Conservation (phyloP, 2,113 vertebrate species). For the Campylomormyrus tamandua region DNA sequence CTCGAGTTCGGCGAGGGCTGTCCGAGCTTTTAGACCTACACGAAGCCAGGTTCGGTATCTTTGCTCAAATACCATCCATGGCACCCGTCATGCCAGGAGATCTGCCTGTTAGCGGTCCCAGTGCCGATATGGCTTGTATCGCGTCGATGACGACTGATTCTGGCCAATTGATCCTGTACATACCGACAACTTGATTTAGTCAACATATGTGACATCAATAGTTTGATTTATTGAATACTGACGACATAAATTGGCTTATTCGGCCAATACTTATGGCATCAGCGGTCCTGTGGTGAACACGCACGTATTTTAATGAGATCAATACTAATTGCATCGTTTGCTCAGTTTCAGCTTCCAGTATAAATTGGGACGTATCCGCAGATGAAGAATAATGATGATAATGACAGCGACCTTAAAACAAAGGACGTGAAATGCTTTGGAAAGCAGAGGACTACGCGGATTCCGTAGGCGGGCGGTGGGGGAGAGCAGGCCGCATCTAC, state of each 20-base stretch:
- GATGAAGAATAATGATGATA: neutral
- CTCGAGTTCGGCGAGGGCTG: neutral
- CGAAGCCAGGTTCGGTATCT: neutral
- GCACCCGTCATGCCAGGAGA: neutral
- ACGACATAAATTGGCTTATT: neutral
- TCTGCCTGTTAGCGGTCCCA: neutral
- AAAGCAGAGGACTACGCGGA: neutral
- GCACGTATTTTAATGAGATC: neutral
- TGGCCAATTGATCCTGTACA: neutral
- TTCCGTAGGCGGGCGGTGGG: neutral
- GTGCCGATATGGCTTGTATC: neutral
- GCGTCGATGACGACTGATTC: neutral
- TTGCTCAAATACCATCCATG: neutral
- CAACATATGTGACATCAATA: constrained; percentile 7
- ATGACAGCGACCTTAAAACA: neutral
- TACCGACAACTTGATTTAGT: neutral
- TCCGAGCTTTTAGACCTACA: neutral
- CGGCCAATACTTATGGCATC: neutral
- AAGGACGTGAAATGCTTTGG: neutral
- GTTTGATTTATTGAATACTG: constrained; percentile 1
- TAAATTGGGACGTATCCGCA: neutral
- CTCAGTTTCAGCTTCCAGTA: constrained; percentile 1
- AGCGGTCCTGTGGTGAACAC: neutral
- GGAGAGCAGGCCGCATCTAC: neutral
- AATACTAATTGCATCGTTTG: neutral